Conservation (phyloP, 1,140 invertebrate species). For the Proctacanthus coquilletti region DNA sequence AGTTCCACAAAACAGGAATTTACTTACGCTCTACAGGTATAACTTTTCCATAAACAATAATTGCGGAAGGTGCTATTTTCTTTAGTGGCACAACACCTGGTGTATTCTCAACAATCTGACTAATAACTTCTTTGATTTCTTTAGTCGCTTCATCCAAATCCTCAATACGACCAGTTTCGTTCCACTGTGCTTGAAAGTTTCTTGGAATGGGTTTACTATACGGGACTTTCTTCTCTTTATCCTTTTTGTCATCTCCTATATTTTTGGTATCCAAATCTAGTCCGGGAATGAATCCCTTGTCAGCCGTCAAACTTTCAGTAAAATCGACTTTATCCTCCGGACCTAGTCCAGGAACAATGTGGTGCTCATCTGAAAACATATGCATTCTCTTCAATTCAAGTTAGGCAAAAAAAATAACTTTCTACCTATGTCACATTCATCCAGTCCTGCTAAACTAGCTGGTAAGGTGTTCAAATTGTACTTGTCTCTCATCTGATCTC, state of each 20-base stretch:
- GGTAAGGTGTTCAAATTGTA: conserved; percentile 91
- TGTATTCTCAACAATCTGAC: conserved; percentile 52
- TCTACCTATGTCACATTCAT: conserved; percentile 43
- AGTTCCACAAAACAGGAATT: background rate
- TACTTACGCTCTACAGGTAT: conserved; percentile 52
- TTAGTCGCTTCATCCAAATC: conserved; percentile 32
- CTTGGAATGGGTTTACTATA: conserved; percentile 91
- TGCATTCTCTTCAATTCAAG: background rate
- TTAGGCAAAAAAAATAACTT: background rate
- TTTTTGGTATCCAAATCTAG: conserved; percentile 64
- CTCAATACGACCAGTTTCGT: conserved; percentile 44
- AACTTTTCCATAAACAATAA: conserved; percentile 64
- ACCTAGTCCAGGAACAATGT: conserved; percentile 73
- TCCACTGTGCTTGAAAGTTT: conserved; percentile 93
- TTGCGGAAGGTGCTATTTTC: conserved; percentile 56
- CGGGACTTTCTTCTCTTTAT: conserved; percentile 69
- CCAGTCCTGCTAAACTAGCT: conserved; percentile 49
- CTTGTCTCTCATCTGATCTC: conserved; percentile 95
- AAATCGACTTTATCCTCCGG: conserved; percentile 75
- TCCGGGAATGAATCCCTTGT: conserved; percentile 61
- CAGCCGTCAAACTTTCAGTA: conserved; percentile 32
- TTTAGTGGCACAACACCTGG: conserved; percentile 51
- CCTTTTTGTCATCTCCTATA: conserved; percentile 40
- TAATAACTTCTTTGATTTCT: conserved; percentile 48
- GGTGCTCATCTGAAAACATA: conserved; percentile 45